Conservation (phyloP, 2,888 invertebrate genomes). For the Erebia ligea region DNA sequence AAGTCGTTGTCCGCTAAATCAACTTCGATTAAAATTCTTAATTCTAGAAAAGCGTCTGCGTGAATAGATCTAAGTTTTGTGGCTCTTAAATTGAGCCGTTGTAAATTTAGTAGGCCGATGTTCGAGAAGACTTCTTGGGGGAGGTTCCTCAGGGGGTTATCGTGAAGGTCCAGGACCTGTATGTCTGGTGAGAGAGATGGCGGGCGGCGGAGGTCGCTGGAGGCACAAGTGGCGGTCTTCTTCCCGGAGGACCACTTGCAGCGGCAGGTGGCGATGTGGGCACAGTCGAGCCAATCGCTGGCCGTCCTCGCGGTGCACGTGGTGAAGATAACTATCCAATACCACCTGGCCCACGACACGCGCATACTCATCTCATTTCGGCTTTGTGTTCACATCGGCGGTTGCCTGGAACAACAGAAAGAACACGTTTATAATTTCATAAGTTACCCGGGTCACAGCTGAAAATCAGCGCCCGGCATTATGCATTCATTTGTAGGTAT, state of each 20-base stretch:
- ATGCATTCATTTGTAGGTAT: too few relatives aligned
- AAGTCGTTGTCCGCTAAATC: conserved; percentile 93
- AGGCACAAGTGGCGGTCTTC: conserved; percentile 93
- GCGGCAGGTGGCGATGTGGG: conserved; percentile 90
- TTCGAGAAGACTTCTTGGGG: conserved; percentile 91
- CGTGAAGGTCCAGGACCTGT: conserved; percentile 90
- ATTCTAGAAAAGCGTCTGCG: conserved; percentile 92
- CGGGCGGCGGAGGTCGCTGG: conserved; percentile 90
- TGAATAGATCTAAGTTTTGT: conserved; percentile 90
- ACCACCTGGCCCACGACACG: conserved; percentile 81
- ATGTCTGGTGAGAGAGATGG: conserved; percentile 84
- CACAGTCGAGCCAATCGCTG: conserved; percentile 94
- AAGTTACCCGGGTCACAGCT: too few relatives aligned
- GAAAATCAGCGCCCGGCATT: too few relatives aligned
- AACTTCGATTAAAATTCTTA: conserved; percentile 93
- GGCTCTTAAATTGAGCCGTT: conserved; percentile 90
- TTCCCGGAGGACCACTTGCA: conserved; percentile 97
- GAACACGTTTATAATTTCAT: neutral
- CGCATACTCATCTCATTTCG: conserved; percentile 83
- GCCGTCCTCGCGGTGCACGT: conserved; percentile 78
- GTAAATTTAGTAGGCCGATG: conserved; percentile 91
- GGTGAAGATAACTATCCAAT: conserved; percentile 79
- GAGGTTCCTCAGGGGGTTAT: conserved; percentile 89
- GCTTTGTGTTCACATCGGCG: conserved; percentile 76
- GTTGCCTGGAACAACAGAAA: conserved; percentile 76